A percentile compares a stretch with the other conserved stretches of the same genome.
These are phyloP conservation scores for Leptinotarsa rubiginosa DNA, from an alignment of 2,888 invertebrate species.

Conservation along the genomic window DNA sequence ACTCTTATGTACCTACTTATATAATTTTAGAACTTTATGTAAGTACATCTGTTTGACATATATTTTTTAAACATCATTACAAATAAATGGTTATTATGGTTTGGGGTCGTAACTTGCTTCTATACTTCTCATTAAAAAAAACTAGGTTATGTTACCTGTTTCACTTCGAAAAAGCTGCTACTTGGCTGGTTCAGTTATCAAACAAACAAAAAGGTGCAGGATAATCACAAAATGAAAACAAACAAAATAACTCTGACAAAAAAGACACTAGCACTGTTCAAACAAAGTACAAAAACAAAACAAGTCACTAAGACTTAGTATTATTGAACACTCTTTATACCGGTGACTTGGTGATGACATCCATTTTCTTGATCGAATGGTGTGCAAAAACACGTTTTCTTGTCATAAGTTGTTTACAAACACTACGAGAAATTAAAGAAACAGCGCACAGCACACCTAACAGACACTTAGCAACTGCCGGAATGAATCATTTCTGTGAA, in stretches of 20 bases:
- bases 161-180: neutral
- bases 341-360: slow-evolving; percentile 20
- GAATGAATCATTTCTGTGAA: slow-evolving; percentile 47
- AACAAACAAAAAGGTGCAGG: slow-evolving; percentile 7
- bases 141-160: slow-evolving; percentile 17
- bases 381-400: slow-evolving; percentile 41
- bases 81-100: too few relatives aligned
- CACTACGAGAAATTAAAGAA: slow-evolving; percentile 33
- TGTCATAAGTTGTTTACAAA: slow-evolving; percentile 48
- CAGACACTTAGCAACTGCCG: slow-evolving; percentile 41
- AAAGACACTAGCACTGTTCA: neutral
- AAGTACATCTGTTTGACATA: too few relatives aligned
- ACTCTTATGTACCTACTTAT: too few relatives aligned
- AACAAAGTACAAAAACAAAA: slow-evolving; percentile 21
- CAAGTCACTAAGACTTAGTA: slow-evolving; percentile 14
- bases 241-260: slow-evolving; percentile 1
- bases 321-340: slow-evolving; percentile 4
- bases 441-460: slow-evolving; percentile 33
- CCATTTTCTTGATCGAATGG: slow-evolving; percentile 25
- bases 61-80: too few relatives aligned
- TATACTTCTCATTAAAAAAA: neutral
- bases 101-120: slow-evolving; percentile 10
- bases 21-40: too few relatives aligned
- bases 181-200: neutral
- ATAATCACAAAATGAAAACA: slow-evolving; percentile 28